A percentile compares a stretch with the other conserved stretches of the same genome.
Evolutionary conservation across 2,888 invertebrate genomes (phyloP).

Genomic region (Ophioninae sp.): DNA sequence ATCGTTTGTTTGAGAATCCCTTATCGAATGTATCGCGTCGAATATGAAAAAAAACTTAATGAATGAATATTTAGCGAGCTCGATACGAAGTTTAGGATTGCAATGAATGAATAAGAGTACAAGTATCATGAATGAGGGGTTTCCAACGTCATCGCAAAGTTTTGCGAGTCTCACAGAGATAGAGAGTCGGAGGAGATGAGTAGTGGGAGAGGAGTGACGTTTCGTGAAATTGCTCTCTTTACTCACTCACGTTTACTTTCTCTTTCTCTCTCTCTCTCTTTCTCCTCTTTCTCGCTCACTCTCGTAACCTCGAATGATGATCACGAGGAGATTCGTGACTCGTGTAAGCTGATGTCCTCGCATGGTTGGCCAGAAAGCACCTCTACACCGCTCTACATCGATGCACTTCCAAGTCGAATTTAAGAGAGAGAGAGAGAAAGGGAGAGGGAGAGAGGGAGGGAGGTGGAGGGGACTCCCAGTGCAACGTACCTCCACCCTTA

Average conservation of each 20-base stretch:
- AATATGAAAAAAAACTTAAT: conserved; percentile 14
- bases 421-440: conserved; percentile 12
- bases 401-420: conserved; percentile 39
- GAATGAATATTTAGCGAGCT: conserved; percentile 47
- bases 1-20: neutral
- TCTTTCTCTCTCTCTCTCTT: too few species aligned
- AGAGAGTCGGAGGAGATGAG: conserved; percentile 44
- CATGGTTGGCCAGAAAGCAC: conserved; percentile 28
- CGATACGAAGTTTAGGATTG: conserved; percentile 38
- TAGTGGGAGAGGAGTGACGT: conserved; percentile 67
- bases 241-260: too few species aligned
- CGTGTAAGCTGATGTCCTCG: conserved; percentile 45
- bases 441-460: conserved; percentile 6
- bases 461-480: too few species aligned
- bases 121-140: conserved; percentile 61
- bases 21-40: conserved; percentile 1
- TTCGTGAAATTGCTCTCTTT: conserved; percentile 57
- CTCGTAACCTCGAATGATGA: conserved; percentile 24
- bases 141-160: conserved; percentile 40
- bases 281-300: conserved; percentile 17
- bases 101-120: conserved; percentile 59
- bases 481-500: conserved; percentile 28
- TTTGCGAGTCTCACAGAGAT: conserved; percentile 41
- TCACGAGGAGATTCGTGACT: conserved; percentile 40
- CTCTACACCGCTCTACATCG: conserved; percentile 21